Evolutionary conservation across 2,888 invertebrate species (phyloP).

Genomic region (Eurois occulta): DNA sequence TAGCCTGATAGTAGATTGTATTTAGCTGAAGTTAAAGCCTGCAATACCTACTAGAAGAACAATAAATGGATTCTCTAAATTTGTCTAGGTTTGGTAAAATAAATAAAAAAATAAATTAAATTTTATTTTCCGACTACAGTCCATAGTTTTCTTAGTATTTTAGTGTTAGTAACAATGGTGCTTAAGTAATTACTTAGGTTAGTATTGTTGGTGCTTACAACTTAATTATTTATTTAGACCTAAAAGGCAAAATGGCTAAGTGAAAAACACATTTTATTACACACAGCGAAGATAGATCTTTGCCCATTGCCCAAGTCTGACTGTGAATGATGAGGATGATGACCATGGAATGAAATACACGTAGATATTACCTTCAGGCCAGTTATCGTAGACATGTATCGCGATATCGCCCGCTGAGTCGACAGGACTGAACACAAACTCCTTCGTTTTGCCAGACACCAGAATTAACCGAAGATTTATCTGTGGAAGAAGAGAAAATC

Average conservation of each 20-base stretch:
- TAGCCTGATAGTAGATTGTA: background rate
- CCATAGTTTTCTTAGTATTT: no score
- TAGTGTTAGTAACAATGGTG: no score
- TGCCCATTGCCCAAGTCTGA: background rate
- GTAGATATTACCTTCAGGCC: constrained; percentile 97
- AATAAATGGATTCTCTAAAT: constrained; percentile 4
- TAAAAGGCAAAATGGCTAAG: no score
- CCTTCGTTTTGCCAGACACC: constrained; percentile 99
- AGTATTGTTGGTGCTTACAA: no score
- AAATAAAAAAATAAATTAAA: no score
- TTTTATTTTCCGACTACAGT: no score
- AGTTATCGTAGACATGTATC: constrained; percentile 99
- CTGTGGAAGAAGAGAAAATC: constrained; percentile 87
- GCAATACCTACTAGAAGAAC: background rate
- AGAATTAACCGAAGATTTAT: constrained; percentile 99
- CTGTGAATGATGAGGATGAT: constrained; percentile 4
- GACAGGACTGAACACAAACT: constrained; percentile 99
- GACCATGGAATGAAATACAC: background rate
- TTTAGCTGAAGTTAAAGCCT: background rate
- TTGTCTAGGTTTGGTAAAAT: background rate
- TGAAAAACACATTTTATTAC: no score
- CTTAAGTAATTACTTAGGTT: no score
- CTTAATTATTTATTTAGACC: no score
- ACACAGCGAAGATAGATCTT: no score
- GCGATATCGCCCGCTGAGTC: constrained; percentile 99